Percentiles rank a stretch among this genome's conserved stretches.
Evolutionary conservation across 2,113 vertebrate species (phyloP).

Genomic region (Heteronetta atricapilla): DNA sequence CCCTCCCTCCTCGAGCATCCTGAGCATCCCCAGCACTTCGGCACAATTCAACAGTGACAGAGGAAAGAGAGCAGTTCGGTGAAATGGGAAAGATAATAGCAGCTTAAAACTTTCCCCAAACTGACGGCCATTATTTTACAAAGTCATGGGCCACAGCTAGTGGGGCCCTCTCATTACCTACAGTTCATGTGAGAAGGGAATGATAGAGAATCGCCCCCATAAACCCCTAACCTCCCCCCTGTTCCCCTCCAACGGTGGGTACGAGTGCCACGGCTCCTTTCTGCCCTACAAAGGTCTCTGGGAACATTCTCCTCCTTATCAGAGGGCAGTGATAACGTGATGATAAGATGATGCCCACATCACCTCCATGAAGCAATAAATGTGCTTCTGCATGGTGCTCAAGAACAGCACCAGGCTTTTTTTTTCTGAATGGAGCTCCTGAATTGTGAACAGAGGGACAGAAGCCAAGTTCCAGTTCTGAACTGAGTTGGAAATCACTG

Average conservation of each 20-base stretch:
- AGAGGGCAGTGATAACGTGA: accelerated
- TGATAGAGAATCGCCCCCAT: accelerated
- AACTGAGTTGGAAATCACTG: background rate
- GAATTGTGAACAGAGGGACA: background rate
- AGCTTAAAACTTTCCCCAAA: background rate
- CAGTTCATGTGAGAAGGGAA: accelerated
- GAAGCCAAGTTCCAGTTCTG: background rate
- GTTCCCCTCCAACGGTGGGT: background rate
- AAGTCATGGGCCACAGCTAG: too few species aligned
- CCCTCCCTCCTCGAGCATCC: too few species aligned
- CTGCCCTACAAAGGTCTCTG: background rate
- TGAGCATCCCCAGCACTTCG: too few species aligned
- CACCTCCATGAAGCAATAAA: background rate
- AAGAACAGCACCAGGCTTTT: background rate
- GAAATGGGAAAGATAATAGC: background rate
- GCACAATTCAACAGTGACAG: background rate
- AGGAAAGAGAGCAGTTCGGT: background rate
- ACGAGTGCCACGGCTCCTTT: too few species aligned
- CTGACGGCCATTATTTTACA: background rate
- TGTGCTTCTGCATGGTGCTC: accelerated
- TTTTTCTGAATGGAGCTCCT: background rate
- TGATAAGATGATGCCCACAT: accelerated
- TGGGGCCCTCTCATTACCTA: accelerated
- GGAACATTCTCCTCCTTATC: background rate
- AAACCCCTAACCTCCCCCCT: accelerated